Evolutionary conservation across 2,797 vertebrate species (phyloP), one percentile per base, ranked within the genome.

Genomic region (Kryptopterus vitreolus): DNA sequence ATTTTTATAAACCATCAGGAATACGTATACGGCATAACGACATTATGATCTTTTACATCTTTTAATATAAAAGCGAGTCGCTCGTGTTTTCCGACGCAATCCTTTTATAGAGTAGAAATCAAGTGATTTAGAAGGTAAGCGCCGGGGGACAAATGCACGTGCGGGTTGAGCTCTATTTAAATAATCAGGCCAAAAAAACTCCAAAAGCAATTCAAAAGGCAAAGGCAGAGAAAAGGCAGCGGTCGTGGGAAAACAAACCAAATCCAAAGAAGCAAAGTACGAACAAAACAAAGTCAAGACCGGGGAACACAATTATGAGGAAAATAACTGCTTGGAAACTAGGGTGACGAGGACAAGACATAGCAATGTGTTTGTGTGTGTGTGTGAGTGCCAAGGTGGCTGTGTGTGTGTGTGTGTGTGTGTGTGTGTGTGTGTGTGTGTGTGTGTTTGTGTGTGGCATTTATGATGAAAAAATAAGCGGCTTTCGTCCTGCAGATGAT

Each of bases 401-500:
- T 43, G 38, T 38, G 38, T 38, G 38, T 65, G 33, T 35, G 4
- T n/a, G 1, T 59, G 22, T 57, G 22, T 29, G 12, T 59, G 26
- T 61, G 13, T 61, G 26, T 61, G 59, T 62, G 16, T 62, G 29
- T 24, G 2, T 18, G 29, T 18, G 6, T 43, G 38, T 2, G 3
- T 43, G 38, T 43, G 5, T 3, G 55, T 24, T 4, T 65, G 33
- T 7, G 35, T 13, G 26, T 12, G 68, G 26, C 24, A 31, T 20
- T 31, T 31, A 11, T 70, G 16, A 53, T 71, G 26, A 53, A 53
- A 53, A 55, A 72, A 16, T 20, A 57, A 24, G 29, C 0, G 52
- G 84, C 85, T 82, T 88, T 77, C 52, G 59, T 72, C 11, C 62
- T 73, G 81, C 76, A 77, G 82, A 82, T 87, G 79, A 88, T 87